Conservation (phyloP, 2,797 vertebrate genomes). For the Sebastes nivosus region DNA sequence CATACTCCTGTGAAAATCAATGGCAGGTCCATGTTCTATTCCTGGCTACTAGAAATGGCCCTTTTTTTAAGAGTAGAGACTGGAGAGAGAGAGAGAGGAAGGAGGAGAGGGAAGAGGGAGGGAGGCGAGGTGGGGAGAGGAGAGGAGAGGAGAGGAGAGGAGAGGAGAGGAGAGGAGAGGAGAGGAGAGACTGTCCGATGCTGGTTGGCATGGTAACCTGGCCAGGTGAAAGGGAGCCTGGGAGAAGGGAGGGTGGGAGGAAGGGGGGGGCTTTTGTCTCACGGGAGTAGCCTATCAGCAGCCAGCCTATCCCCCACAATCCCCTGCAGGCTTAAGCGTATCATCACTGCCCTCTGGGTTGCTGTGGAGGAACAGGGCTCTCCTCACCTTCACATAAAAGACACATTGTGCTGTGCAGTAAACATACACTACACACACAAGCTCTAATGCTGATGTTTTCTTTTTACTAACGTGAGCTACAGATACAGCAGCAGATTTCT, state of each 20-base stretch:
- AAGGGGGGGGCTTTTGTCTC: conserved; percentile 69
- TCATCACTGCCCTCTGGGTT: conserved; percentile 82
- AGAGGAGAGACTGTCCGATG: conserved; percentile 77
- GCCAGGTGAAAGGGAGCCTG: conserved; percentile 85
- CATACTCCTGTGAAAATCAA: conserved; percentile 78
- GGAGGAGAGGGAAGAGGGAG: neutral
- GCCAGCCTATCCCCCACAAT: conserved; percentile 76
- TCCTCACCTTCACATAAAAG: conserved; percentile 67
- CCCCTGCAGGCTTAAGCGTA: conserved; percentile 75
- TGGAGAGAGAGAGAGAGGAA: conserved; percentile 20
- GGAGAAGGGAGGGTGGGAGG: conserved; percentile 48
- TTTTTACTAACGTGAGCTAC: neutral
- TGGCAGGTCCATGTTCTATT: conserved; percentile 81
- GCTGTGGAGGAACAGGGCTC: conserved; percentile 76
- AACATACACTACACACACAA: conserved; percentile 22
- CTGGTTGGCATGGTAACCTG: conserved; percentile 87
- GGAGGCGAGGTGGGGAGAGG: conserved; percentile 8
- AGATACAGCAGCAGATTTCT: neutral
- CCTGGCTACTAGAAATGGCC: conserved; percentile 79
- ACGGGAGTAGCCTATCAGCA: conserved; percentile 78
- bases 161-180: neutral
- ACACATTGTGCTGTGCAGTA: conserved; percentile 41
- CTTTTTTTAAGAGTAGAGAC: conserved; percentile 67
- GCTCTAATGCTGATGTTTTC: conserved; percentile 4
- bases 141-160: neutral